These are phyloP conservation scores for Eudyptes chrysolophus DNA, from an alignment of 2,113 vertebrate species.

Conservation along the genomic window DNA sequence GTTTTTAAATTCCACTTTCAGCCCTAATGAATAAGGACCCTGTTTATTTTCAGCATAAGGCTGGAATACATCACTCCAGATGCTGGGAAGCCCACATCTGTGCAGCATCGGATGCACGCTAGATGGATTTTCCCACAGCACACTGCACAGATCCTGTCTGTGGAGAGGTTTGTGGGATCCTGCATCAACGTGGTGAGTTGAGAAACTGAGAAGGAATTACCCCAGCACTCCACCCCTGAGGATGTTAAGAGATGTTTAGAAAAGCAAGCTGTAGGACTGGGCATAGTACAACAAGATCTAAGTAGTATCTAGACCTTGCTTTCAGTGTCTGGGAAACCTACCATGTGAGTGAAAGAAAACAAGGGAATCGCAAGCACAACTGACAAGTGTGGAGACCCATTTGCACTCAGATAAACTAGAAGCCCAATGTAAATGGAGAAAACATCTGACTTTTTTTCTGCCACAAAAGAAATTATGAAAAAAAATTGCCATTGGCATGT, in stretches of 20 bases:
- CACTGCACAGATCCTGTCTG: not conserved
- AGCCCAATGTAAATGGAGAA: not conserved
- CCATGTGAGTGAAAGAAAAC: not conserved
- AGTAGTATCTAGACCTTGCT: not conserved
- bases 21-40: not conserved
- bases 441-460: not conserved
- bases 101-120: not conserved
- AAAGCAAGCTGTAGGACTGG: not conserved
- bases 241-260: not conserved
- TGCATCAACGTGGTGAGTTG: fast-evolving
- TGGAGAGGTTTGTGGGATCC: not conserved
- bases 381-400: not conserved
- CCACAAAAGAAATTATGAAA: not conserved
- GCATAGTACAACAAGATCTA: not conserved
- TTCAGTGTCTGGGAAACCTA: not conserved
- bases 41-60: not conserved
- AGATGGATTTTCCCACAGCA: not conserved
- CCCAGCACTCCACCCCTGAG: not conserved
- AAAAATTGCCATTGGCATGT: not conserved
- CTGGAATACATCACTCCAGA: not conserved
- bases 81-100: not conserved
- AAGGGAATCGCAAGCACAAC: not conserved
- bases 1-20: not conserved
- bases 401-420: not conserved
- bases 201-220: not conserved